Evolutionary conservation across 2,113 vertebrate genomes (phyloP).

Genomic region (Cottus gobio): DNA sequence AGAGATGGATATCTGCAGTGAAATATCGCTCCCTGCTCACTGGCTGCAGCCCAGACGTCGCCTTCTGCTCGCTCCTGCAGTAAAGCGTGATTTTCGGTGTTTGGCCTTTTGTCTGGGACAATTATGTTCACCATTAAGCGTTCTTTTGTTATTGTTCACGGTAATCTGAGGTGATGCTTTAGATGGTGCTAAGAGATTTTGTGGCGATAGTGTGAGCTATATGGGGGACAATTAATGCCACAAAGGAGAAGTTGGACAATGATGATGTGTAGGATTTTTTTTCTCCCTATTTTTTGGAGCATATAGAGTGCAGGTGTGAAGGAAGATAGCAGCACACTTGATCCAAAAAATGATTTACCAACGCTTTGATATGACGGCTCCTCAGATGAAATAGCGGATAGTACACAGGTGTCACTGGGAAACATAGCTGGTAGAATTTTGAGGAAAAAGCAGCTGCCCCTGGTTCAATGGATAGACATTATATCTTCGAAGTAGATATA

Average conservation of each 20-base stretch:
- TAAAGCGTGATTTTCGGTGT: slow-evolving; percentile 66
- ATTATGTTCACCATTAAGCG: slow-evolving; percentile 86
- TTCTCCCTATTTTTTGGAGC: neutral
- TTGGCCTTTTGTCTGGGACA: slow-evolving; percentile 72
- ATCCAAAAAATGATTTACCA: neutral
- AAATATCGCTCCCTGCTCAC: slow-evolving; percentile 43
- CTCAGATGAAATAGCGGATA: neutral
- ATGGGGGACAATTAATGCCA: slow-evolving; percentile 55
- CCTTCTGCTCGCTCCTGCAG: slow-evolving; percentile 62
- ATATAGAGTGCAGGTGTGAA: neutral
- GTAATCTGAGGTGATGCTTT: slow-evolving; percentile 89
- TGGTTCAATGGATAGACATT: neutral
- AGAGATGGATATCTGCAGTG: slow-evolving; percentile 72
- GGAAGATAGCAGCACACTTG: neutral
- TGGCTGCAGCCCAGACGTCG: slow-evolving; percentile 71
- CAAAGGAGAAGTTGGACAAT: slow-evolving; percentile 4
- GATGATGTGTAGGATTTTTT: neutral
- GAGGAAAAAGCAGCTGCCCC: neutral
- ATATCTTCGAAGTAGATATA: neutral
- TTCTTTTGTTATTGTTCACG: slow-evolving; percentile 89
- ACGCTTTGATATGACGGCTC: neutral
- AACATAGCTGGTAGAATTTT: neutral
- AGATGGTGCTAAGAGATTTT: slow-evolving; percentile 85
- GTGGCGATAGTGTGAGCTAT: slow-evolving; percentile 76
- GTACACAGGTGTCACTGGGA: neutral